Conservation (phyloP, 2,113 vertebrate species). For the Saccopteryx leptura region DNA sequence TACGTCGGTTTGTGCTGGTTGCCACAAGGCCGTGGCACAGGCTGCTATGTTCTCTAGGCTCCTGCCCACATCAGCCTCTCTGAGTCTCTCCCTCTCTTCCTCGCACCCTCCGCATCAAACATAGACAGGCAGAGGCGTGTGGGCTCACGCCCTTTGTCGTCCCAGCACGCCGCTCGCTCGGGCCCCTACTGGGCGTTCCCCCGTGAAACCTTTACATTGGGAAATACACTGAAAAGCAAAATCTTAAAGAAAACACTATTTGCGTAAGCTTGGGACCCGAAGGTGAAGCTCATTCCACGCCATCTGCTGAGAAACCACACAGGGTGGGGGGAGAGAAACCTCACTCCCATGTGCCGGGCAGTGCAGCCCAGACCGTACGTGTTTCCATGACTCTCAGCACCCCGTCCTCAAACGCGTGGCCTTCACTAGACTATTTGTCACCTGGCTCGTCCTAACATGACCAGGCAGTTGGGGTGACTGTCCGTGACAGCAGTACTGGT, state of each 20-base stretch:
- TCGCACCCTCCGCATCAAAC: background rate
- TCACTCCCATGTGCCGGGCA: fast-evolving
- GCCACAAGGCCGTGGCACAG: background rate
- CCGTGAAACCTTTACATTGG: too few relatives aligned
- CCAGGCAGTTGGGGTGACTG: fast-evolving
- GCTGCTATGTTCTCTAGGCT: background rate
- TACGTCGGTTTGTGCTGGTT: background rate
- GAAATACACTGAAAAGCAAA: too few relatives aligned
- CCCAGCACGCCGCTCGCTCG: fast-evolving
- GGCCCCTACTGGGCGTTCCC: background rate
- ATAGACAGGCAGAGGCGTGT: fast-evolving
- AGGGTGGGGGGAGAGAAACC: background rate
- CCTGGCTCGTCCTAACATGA: background rate
- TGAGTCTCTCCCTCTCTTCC: background rate
- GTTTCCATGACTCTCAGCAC: background rate
- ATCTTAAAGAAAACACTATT: too few relatives aligned
- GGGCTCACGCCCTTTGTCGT: fast-evolving
- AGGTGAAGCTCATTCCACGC: fast-evolving
- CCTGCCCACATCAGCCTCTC: fast-evolving
- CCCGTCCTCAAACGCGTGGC: too few relatives aligned
- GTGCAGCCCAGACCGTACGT: fast-evolving
- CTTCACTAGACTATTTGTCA: fast-evolving
- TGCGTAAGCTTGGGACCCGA: background rate
- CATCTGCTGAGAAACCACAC: fast-evolving
- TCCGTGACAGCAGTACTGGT: background rate